phyloP scores from a whole-genome alignment of 2,113 vertebrate genomes.

The Indicator indicator region DNA sequence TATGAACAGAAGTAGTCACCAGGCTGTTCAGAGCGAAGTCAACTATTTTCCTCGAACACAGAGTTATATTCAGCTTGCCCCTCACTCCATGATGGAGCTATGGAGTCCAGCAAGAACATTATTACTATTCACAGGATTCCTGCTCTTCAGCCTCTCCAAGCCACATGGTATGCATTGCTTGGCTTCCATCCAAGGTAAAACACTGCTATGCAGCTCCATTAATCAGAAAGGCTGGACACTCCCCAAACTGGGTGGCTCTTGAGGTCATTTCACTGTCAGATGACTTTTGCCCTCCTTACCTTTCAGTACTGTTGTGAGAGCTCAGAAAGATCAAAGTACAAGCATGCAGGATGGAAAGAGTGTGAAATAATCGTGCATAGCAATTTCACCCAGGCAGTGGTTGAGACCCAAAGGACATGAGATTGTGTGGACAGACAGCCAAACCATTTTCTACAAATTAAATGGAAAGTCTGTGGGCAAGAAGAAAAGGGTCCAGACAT shows the following conservation, averaged over 20 bases:
- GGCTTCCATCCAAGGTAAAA: not conserved
- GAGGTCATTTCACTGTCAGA: not conserved
- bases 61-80: not conserved
- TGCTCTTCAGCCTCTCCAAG: not conserved
- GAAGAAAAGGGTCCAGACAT: not conserved
- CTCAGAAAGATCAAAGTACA: not conserved
- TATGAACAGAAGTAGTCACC: not conserved
- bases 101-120: not conserved
- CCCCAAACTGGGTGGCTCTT: not conserved
- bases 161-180: fast-evolving
- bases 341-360: not conserved
- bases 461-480: not conserved
- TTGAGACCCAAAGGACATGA: not conserved
- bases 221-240: not conserved
- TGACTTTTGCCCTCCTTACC: not conserved
- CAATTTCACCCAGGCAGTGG: not conserved
- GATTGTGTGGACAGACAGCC: not conserved
- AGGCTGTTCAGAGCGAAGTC: not conserved
- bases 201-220: not conserved
- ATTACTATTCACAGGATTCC: not conserved
- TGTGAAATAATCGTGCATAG: not conserved
- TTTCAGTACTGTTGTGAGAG: not conserved
- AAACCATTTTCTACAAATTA: not conserved
- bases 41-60: not conserved
- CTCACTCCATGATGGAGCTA: not conserved